Percentiles rank a stretch among this genome's conserved stretches.
phyloP scores from a whole-genome alignment of 2,113 vertebrate species.

The Seriola aureovittata region DNA sequence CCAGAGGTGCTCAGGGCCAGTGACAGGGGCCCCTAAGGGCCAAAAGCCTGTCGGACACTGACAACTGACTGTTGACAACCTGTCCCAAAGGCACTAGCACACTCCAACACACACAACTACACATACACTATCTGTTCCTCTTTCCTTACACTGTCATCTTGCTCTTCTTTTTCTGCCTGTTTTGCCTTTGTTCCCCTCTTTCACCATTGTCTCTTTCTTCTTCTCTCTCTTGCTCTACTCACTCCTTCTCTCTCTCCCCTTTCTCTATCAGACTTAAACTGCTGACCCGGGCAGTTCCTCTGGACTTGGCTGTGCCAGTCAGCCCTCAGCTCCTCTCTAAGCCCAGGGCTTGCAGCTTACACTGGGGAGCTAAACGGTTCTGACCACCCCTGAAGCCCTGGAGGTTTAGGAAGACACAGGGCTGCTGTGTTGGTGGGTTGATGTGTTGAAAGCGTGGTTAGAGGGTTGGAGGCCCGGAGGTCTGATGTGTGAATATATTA shows the following conservation, averaged over 20 bases:
- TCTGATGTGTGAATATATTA: slow-evolving; percentile 6
- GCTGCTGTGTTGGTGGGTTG: background rate
- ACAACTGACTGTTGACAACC: slow-evolving; percentile 68
- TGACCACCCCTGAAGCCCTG: slow-evolving; percentile 18
- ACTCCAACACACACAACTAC: slow-evolving; percentile 27
- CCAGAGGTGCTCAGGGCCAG: slow-evolving; percentile 53
- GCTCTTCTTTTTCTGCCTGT: background rate
- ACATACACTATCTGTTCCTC: background rate
- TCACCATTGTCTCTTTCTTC: background rate
- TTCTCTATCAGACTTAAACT: background rate
- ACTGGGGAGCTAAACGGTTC: slow-evolving; percentile 31
- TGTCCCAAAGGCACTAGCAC: slow-evolving; percentile 39
- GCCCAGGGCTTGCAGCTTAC: slow-evolving; percentile 16
- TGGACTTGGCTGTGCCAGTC: slow-evolving; percentile 9
- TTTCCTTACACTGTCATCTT: background rate
- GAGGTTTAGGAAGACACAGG: background rate
- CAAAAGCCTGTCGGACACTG: slow-evolving; percentile 55
- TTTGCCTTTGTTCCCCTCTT: background rate
- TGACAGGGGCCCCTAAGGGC: slow-evolving; percentile 69
- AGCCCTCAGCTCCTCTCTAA: slow-evolving; percentile 13
- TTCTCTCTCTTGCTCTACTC: background rate
- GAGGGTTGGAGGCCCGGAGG: background rate
- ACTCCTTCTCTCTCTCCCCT: background rate
- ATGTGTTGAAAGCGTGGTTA: slow-evolving; percentile 21
- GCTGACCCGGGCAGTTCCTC: slow-evolving; percentile 43